phyloP scores from a whole-genome alignment of 2,113 vertebrate species.

The Tychaedon coryphoeus region DNA sequence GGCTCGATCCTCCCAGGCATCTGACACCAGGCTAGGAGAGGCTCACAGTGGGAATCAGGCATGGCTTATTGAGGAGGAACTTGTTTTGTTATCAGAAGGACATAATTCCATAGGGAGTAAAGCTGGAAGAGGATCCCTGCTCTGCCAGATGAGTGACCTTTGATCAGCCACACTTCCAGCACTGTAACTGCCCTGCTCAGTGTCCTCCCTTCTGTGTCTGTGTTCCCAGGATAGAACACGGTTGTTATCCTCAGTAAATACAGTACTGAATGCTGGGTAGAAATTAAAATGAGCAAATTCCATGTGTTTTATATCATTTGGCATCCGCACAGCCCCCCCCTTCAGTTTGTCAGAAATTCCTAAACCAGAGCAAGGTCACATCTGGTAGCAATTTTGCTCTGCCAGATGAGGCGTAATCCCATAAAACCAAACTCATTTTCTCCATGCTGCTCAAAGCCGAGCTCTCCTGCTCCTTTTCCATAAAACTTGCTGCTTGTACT shows the following conservation, averaged over 20 bases:
- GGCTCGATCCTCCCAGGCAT: accelerated
- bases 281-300: constrained; percentile 17
- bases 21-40: background rate
- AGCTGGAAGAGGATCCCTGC: background rate
- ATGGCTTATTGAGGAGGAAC: background rate
- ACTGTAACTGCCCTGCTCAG: background rate
- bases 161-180: background rate
- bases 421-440: constrained; percentile 8
- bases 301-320: constrained; percentile 55
- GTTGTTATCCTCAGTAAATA: background rate
- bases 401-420: constrained; percentile 42
- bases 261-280: background rate
- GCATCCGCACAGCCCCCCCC: background rate
- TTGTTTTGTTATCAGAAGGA: background rate
- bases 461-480: background rate
- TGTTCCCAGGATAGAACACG: background rate
- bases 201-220: background rate
- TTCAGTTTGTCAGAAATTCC: constrained; percentile 41
- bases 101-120: background rate
- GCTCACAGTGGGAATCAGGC: background rate
- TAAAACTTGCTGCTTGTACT: background rate
- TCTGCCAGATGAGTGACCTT: background rate
- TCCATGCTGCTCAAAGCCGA: background rate
- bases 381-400: constrained; percentile 51
- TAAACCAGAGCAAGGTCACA: constrained; percentile 45